Conservation (phyloP, 2,888 invertebrate species). For the Sminthurides aquaticus region DNA sequence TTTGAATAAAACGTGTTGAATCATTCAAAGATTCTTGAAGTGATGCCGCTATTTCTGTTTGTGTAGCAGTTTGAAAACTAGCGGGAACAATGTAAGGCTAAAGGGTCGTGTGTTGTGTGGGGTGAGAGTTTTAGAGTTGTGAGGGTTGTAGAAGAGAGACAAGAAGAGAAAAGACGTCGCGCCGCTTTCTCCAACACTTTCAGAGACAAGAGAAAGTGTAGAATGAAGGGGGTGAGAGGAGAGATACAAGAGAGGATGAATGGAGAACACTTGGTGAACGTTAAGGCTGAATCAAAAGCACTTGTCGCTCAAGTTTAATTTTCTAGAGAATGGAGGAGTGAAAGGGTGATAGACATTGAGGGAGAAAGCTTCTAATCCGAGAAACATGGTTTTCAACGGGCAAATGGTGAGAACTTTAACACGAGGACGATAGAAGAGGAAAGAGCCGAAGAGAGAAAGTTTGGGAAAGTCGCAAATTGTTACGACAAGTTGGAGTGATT, state of each 20-base stretch:
- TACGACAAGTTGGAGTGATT: too few relatives aligned
- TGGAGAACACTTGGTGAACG: not conserved
- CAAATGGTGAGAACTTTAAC: not conserved
- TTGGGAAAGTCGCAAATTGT: too few relatives aligned
- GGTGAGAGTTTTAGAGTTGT: not conserved
- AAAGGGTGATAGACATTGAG: not conserved
- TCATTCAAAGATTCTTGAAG: too few relatives aligned
- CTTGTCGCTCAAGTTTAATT: not conserved
- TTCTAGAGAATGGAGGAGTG: not conserved
- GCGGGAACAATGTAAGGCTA: too few relatives aligned
- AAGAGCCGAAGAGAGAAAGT: too few relatives aligned
- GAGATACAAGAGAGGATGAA: not conserved
- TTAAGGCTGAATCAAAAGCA: not conserved
- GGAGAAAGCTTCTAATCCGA: not conserved
- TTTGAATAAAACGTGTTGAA: not conserved
- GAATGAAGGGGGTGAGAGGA: not conserved
- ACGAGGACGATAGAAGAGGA: not conserved
- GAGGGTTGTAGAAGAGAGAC: not conserved
- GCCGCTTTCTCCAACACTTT: too few relatives aligned
- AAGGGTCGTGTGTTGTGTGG: not conserved
- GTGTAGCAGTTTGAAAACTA: not conserved
- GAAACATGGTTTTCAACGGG: not conserved
- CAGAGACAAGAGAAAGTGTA: not conserved
- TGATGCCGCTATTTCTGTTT: too few relatives aligned
- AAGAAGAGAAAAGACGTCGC: too few relatives aligned